These are phyloP conservation scores for Microplitis manilae DNA, from an alignment of 2,888 invertebrate genomes.

Conservation along the genomic window DNA sequence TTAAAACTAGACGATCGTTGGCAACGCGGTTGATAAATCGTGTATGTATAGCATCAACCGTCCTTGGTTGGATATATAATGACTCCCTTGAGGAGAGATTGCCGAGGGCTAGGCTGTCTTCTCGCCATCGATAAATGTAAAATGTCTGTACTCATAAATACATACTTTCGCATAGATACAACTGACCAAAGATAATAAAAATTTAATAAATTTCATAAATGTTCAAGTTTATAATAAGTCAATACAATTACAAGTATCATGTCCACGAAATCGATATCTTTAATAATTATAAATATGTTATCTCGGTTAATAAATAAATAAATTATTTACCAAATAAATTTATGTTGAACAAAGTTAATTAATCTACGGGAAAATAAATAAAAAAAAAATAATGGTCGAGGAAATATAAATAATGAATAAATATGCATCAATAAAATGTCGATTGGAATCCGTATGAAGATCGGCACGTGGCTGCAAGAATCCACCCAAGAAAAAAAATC, in stretches of 20 bases:
- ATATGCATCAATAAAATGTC: conserved; percentile 4
- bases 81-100: conserved; percentile 27
- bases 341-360: no score
- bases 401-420: conserved; percentile 9
- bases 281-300: no score
- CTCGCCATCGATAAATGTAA: conserved; percentile 33
- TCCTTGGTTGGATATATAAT: conserved; percentile 17
- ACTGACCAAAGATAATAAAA: background rate
- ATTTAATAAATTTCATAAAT: background rate
- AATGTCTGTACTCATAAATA: conserved; percentile 31
- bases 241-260: no score
- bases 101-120: conserved; percentile 16
- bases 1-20: conserved; percentile 42
- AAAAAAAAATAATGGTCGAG: background rate
- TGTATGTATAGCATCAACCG: background rate
- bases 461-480: conserved; percentile 34
- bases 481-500: conserved; percentile 18
- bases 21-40: no score
- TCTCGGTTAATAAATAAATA: no score
- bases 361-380: background rate
- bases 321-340: no score
- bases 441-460: conserved; percentile 36
- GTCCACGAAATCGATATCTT: no score
- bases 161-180: conserved; percentile 13
- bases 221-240: no score